These are phyloP conservation scores for Temnothorax ravouxi DNA, from an alignment of 2,888 invertebrate genomes.

Conservation along the genomic window DNA sequence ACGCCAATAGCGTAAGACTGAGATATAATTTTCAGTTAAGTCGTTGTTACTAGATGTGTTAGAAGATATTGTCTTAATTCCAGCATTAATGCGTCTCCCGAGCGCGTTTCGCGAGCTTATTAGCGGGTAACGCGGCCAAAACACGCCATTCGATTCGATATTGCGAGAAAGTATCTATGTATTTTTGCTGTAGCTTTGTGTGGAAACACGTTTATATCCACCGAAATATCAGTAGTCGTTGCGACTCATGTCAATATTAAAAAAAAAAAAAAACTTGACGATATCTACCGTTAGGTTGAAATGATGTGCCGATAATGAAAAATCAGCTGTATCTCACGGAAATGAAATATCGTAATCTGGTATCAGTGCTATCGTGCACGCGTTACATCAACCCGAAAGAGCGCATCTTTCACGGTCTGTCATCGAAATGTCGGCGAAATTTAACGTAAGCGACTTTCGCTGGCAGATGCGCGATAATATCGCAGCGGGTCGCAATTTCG, in stretches of 20 bases:
- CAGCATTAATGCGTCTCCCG: not conserved
- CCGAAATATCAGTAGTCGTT: not conserved
- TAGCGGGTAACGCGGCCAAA: too few species aligned
- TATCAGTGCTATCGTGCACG: not conserved
- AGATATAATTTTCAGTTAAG: not conserved
- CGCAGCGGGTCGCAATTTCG: slow-evolving; percentile 34
- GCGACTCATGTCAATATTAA: not conserved
- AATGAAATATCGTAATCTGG: not conserved
- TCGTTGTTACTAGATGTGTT: not conserved
- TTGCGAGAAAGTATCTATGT: not conserved
- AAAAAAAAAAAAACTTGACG: not conserved
- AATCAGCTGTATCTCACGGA: not conserved
- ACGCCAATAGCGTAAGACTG: slow-evolving; percentile 68
- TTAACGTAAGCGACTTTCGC: slow-evolving; percentile 45
- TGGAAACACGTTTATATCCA: not conserved
- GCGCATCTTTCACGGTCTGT: not conserved
- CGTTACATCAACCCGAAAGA: not conserved
- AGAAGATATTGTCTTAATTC: not conserved
- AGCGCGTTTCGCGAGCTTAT: not conserved
- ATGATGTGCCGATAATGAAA: not conserved
- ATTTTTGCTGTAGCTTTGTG: not conserved
- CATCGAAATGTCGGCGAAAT: slow-evolving; percentile 22
- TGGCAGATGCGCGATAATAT: slow-evolving; percentile 46
- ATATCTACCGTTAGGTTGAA: not conserved
- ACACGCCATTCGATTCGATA: slow-evolving; percentile 5